These are phyloP conservation scores for Dendrocincla fuliginosa DNA, from an alignment of 2,797 vertebrate species.

Conservation along the genomic window DNA sequence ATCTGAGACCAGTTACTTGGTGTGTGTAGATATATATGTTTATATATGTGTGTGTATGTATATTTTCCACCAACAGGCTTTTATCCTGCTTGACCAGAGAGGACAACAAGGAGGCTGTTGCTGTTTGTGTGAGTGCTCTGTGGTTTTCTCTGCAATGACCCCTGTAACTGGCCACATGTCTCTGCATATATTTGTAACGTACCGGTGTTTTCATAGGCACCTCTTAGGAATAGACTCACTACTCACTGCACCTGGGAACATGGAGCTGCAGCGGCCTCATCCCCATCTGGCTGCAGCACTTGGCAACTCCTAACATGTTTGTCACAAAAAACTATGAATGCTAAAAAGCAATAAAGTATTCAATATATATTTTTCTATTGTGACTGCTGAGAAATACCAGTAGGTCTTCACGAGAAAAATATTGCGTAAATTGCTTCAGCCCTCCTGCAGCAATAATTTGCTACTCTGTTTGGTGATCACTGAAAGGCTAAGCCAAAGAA, in stretches of 20 bases:
- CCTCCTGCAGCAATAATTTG: constrained; percentile 30
- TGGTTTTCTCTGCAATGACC: neutral
- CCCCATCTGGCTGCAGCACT: neutral
- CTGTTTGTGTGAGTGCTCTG: neutral
- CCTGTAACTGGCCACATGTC: neutral
- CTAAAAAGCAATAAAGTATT: neutral
- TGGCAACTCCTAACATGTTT: neutral
- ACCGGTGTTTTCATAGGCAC: neutral
- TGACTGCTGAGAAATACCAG: constrained; percentile 17
- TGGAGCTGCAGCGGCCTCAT: neutral
- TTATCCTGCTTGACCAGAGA: neutral
- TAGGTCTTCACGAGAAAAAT: neutral
- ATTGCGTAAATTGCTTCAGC: constrained; percentile 22
- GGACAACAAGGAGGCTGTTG: neutral
- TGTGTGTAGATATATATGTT: neutral
- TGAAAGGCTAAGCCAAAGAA: constrained; percentile 18
- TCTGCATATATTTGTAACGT: neutral
- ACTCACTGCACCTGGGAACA: neutral
- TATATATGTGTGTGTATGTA: neutral
- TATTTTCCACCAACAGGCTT: neutral
- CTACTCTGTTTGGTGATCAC: neutral
- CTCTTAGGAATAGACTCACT: neutral
- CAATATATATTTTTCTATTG: neutral
- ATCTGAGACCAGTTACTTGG: neutral
- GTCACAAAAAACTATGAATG: neutral